Evolutionary conservation across 2,113 vertebrate genomes (phyloP).

Genomic region (Anas platyrhynchos): DNA sequence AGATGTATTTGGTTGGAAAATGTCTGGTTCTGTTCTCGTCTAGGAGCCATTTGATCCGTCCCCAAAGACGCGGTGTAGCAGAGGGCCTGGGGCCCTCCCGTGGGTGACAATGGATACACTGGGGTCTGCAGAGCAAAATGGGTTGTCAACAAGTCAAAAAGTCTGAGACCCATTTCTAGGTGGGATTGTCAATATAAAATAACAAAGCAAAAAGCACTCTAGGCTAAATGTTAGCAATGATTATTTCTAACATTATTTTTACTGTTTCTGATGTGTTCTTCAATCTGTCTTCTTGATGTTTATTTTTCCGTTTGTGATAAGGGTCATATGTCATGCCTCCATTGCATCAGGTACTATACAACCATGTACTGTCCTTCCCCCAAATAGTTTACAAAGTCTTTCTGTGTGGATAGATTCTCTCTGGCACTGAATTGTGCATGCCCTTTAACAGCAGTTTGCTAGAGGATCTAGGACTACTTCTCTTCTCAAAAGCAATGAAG

Average conservation of each 20-base stretch:
- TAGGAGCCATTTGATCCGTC: conserved; percentile 58
- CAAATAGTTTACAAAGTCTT: not conserved
- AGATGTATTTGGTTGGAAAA: conserved; percentile 71
- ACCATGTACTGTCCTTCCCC: conserved; percentile 2
- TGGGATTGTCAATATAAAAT: conserved; percentile 54
- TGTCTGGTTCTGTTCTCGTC: conserved; percentile 70
- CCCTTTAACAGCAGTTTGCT: not conserved
- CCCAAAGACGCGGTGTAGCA: not conserved
- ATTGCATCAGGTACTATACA: conserved; percentile 49
- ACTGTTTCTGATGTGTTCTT: conserved; percentile 67
- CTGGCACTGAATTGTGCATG: not conserved
- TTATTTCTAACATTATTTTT: conserved; percentile 63
- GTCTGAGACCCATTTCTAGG: conserved; percentile 46
- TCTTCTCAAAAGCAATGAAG: not conserved
- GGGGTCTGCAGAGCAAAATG: conserved; percentile 5
- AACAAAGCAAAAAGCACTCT: conserved; percentile 53
- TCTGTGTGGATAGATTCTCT: not conserved
- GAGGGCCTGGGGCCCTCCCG: conserved; percentile 43
- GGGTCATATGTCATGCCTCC: conserved; percentile 57
- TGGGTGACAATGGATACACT: conserved; percentile 32
- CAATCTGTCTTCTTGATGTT: conserved; percentile 68
- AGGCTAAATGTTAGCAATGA: conserved; percentile 57
- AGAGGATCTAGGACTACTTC: not conserved
- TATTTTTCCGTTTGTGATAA: conserved; percentile 20
- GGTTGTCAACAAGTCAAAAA: conserved; percentile 50